Percentiles rank a stretch among this genome's conserved stretches.
These are phyloP conservation scores for Xestia ashworthii DNA, from an alignment of 2,888 invertebrate species.

Conservation along the genomic window DNA sequence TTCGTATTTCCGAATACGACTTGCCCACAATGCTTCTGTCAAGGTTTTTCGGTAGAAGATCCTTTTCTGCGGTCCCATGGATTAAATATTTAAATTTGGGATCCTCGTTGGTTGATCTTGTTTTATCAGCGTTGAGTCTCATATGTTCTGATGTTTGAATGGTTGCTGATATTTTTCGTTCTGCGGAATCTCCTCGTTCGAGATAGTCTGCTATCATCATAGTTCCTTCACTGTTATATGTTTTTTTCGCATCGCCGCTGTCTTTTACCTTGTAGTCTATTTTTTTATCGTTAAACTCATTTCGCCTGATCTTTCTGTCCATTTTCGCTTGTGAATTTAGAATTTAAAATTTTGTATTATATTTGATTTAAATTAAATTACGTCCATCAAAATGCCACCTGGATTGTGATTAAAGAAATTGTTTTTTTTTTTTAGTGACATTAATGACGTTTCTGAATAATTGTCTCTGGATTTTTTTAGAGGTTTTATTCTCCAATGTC, in stretches of 20 bases:
- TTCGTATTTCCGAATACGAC: conserved; percentile 40
- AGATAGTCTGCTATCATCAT: conserved; percentile 38
- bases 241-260: conserved; percentile 62
- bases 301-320: conserved; percentile 56
- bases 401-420: conserved; percentile 29
- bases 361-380: conserved; percentile 15
- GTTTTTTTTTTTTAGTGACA: neutral
- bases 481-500: neutral
- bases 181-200: conserved; percentile 69
- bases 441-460: neutral
- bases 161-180: neutral
- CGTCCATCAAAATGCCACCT: conserved; percentile 40
- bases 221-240: conserved; percentile 15
- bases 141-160: conserved; percentile 26
- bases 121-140: conserved; percentile 15
- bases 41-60: conserved; percentile 22
- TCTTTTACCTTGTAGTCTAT: conserved; percentile 60
- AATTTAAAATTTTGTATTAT: conserved; percentile 59
- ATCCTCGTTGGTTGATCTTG: conserved; percentile 29
- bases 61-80: conserved; percentile 44
- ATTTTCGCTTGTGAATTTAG: conserved; percentile 54
- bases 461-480: conserved; percentile 1
- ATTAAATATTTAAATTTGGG: conserved; percentile 13
- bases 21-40: neutral
- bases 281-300: conserved; percentile 60